Base-by-base conservation (phyloP, 2,888 invertebrate genomes). In the Erynnis tages region DNA sequence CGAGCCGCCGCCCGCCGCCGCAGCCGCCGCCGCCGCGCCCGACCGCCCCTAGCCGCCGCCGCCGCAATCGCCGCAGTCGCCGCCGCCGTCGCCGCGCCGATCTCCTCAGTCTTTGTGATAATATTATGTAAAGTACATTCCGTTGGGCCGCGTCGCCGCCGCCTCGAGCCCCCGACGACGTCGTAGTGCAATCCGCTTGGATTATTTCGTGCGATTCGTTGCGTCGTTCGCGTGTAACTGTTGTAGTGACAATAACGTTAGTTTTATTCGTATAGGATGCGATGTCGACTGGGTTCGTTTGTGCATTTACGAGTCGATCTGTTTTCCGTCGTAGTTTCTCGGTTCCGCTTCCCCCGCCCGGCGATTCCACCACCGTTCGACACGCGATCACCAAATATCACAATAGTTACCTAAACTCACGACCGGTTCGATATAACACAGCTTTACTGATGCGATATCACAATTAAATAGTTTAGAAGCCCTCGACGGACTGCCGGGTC, bases 331-430 rank as follows among this genome's bases (percentile, higher is more conserved):
- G 50, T 48, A 53, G 45, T 43, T 45, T 25, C 49, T 54, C 54
- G 56, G 55, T 58, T 54, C 59, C 58, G 60, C 64, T 59, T 59
- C 59, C 54, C 53, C 54, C 54, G 40, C 53, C 61, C 60, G 56
- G 58, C 62, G 55, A 41, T 21, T 19, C 6, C 30, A 23, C 29
- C 53, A 48, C 54, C 37, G 13, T 53, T 56, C 58, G 52, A 59
- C 63, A 55, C 62, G 59, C 66, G 55, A 63, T 82, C 86, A 86
- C 87, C 87, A 87, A 86, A 87, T 84, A 87, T 85, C 87, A 88
- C 88, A 88, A 86, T 83, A 87, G 88, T 87, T 87, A 88, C 88
- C 88, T 85, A 78, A 79, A 74, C 74, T 84, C 83, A 83, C 86
- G 80, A 82, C 83, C 86, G 79, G 82, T 82, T 86, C 78, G 78